phyloP scores from a whole-genome alignment of 2,888 invertebrate species.

The Drosophila meridionalis region DNA sequence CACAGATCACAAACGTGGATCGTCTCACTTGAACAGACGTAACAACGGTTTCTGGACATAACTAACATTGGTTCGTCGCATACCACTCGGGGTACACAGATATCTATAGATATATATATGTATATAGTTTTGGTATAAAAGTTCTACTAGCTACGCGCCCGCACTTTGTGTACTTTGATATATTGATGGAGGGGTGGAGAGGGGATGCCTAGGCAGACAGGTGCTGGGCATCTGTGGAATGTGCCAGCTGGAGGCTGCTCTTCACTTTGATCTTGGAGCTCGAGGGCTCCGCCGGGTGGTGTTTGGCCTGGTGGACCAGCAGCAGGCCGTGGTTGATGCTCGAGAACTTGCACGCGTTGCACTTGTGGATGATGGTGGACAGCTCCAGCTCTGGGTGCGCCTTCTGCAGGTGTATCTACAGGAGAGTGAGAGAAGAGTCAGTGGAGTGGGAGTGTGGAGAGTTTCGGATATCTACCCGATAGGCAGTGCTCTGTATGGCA shows the following conservation, averaged over 20 bases:
- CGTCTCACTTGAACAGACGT: constrained; percentile 21
- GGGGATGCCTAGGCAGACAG: constrained; percentile 11
- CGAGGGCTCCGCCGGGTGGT: constrained; percentile 63
- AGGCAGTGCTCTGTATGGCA: constrained; percentile 92
- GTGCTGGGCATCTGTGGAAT: constrained; percentile 51
- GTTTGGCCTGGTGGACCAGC: constrained; percentile 82
- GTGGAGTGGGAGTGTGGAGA: not conserved
- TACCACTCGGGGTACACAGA: not conserved
- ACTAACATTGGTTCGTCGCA: constrained; percentile 53
- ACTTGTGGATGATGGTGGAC: constrained; percentile 86
- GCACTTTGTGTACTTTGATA: constrained; percentile 40
- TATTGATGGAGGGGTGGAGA: constrained; percentile 4
- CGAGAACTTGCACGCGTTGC: constrained; percentile 80
- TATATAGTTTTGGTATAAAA: constrained; percentile 63
- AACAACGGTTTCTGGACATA: constrained; percentile 27
- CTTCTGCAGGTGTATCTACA: constrained; percentile 89
- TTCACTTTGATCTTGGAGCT: constrained; percentile 82
- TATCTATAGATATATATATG: not conserved
- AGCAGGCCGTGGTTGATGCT: constrained; percentile 83
- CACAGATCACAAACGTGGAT: constrained; percentile 1
- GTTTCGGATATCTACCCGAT: constrained; percentile 85
- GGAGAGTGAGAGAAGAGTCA: not conserved
- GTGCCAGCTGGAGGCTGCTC: constrained; percentile 76
- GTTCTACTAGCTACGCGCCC: constrained; percentile 33
- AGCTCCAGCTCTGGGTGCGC: constrained; percentile 90